Evolutionary conservation across 2,888 invertebrate species (phyloP).

Genomic region (Prionchulus punctatus): DNA sequence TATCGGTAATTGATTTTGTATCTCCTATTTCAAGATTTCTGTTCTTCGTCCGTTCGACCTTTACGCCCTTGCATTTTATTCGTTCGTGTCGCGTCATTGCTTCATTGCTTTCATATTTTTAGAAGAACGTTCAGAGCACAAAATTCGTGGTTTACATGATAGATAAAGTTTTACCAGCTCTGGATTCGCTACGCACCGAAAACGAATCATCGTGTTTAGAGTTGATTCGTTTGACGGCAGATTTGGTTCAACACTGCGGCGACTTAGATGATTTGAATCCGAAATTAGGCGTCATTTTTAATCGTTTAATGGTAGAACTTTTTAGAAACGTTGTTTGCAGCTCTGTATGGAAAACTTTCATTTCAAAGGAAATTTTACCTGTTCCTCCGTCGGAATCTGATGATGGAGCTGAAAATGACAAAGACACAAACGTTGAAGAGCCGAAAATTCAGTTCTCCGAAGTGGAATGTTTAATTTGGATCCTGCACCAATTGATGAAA

Average conservation of each 20-base stretch:
- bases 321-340: constrained; percentile 9
- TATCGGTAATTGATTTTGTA: constrained; percentile 60
- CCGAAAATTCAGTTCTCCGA: constrained; percentile 81
- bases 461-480: constrained; percentile 72
- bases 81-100: constrained; percentile 10
- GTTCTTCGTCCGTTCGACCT: too few species aligned
- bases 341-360: neutral
- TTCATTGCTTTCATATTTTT: constrained; percentile 16
- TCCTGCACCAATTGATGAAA: constrained; percentile 56
- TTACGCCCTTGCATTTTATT: too few species aligned
- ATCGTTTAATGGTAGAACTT: constrained; percentile 52
- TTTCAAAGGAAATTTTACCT: constrained; percentile 52
- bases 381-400: constrained; percentile 55
- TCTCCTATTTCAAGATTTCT: too few species aligned
- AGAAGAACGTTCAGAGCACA: constrained; percentile 69
- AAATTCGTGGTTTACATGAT: constrained; percentile 68
- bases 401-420: neutral
- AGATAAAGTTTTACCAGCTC: constrained; percentile 58
- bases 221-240: constrained; percentile 67
- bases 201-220: constrained; percentile 52
- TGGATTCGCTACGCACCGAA: constrained; percentile 36
- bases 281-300: constrained; percentile 53
- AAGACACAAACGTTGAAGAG: constrained; percentile 37
- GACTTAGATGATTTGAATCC: constrained; percentile 43
- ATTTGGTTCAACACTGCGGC: constrained; percentile 60